These are phyloP conservation scores for Cheumatopsyche charites DNA, from an alignment of 1,140 invertebrate species.

Conservation along the genomic window DNA sequence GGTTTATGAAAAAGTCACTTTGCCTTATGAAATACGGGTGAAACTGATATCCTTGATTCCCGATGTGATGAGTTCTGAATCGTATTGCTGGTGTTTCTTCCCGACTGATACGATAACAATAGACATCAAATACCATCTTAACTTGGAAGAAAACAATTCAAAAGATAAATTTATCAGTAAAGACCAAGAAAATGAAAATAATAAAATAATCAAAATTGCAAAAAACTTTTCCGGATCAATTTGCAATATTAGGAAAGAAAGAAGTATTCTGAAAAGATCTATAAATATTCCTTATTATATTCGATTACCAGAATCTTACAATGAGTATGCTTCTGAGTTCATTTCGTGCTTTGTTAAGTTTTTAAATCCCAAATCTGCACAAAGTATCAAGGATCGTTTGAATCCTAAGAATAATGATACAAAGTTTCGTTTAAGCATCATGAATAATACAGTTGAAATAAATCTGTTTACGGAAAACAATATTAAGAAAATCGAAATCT, in stretches of 20 bases:
- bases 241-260: conserved; percentile 1
- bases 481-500: conserved; percentile 14
- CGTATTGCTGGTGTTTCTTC: conserved; percentile 19
- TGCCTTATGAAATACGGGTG: neutral
- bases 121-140: conserved; percentile 8
- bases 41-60: conserved; percentile 14
- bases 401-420: neutral
- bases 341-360: neutral
- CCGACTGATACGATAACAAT: neutral
- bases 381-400: neutral
- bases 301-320: conserved; percentile 3
- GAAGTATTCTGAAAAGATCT: neutral
- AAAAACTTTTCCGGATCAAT: neutral
- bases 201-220: conserved; percentile 15
- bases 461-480: neutral
- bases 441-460: neutral
- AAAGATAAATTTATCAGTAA: conserved; percentile 3
- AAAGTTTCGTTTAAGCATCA: neutral
- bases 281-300: conserved; percentile 5
- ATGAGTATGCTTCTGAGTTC: neutral
- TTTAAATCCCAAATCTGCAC: neutral
- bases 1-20: neutral
- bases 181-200: neutral
- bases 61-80: neutral
- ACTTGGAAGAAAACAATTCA: neutral